phyloP scores from a whole-genome alignment of 2,113 vertebrate genomes.

The Scopus umbretta region DNA sequence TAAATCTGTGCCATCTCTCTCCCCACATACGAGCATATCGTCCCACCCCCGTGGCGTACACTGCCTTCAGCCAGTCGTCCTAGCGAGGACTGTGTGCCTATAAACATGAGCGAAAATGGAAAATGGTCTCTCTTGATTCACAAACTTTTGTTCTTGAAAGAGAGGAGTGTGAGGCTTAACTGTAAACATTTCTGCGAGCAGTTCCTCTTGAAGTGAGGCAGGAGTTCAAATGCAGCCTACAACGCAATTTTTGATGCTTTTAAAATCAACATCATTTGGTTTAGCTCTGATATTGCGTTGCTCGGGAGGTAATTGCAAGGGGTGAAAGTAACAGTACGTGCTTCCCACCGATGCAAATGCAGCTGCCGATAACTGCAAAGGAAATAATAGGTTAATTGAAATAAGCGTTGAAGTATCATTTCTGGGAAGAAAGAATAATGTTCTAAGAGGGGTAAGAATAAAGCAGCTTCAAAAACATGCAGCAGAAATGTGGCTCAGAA shows the following conservation, averaged over 20 bases:
- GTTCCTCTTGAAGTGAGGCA: background rate
- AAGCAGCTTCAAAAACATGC: background rate
- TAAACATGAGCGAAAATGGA: fast-evolving
- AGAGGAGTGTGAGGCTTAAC: background rate
- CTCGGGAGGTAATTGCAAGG: background rate
- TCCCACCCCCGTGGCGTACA: background rate
- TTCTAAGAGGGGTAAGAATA: background rate
- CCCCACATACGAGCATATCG: background rate
- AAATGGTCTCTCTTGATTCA: background rate
- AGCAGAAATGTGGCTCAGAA: constrained; percentile 1
- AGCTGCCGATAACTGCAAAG: background rate
- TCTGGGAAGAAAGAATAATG: background rate
- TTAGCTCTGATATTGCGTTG: background rate
- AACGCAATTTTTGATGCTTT: background rate
- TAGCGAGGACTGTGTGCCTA: background rate
- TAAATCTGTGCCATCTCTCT: background rate
- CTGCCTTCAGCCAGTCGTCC: background rate
- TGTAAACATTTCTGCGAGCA: background rate
- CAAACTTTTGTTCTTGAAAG: constrained; percentile 18
- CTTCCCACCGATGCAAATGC: background rate
- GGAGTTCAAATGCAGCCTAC: constrained; percentile 7
- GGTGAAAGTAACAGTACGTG: background rate
- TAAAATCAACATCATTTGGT: background rate
- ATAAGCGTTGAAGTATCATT: background rate
- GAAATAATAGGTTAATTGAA: constrained; percentile 16